Base-by-base conservation (phyloP, 2,888 invertebrate genomes). In the Paralinhomoeus sp. region DNA sequence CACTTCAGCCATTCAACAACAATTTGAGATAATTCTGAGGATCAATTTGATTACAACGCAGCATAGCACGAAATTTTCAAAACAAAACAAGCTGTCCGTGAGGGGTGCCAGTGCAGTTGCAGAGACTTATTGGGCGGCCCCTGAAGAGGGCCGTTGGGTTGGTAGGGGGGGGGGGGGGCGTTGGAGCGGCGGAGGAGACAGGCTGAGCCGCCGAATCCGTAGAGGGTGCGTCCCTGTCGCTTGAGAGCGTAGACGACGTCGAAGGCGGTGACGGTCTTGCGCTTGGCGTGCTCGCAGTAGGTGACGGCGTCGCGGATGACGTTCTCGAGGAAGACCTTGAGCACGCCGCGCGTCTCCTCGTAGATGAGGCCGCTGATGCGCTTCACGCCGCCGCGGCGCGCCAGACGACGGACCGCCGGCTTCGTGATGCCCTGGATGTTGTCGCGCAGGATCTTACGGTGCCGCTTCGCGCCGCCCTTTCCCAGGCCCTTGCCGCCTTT, bases 251-350 rank as follows among this genome's bases (percentile, higher is more conserved):
- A 81, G 38, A 80, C 78, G 17, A 81, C 77, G 54, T 80, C 80
- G 79, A 80, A 80, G 15, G 79, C 78, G 0, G 79, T 80, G 36
- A 80, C 80, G 1, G 80, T 81, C 67, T 81, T 81, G 53, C 80
- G 69, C 65, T 80, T 81, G 37, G 80, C 80, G 60, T 82, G 80
- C 59, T 81, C 80, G 1, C 79, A 80, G 64, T 80, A 80, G 3
- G 78, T 80, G 41, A 80, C 79, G n/a, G 80, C 78, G 59, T 80
- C 80, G 38, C 77, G 71, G 53, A 81, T 78, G 33, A 80, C 78
- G 60, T 78, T 79, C 61, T 80, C 79, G 47, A 82, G 69, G 61
- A 82, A 83, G 1, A 78, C 75, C 55, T 80, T 79, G 22, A 80
- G 60, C 0, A 78, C 78, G 35, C 77, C 77, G 80, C 68, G 58